Conservation (phyloP, 1,140 invertebrate genomes). For the Plodia interpunctella region DNA sequence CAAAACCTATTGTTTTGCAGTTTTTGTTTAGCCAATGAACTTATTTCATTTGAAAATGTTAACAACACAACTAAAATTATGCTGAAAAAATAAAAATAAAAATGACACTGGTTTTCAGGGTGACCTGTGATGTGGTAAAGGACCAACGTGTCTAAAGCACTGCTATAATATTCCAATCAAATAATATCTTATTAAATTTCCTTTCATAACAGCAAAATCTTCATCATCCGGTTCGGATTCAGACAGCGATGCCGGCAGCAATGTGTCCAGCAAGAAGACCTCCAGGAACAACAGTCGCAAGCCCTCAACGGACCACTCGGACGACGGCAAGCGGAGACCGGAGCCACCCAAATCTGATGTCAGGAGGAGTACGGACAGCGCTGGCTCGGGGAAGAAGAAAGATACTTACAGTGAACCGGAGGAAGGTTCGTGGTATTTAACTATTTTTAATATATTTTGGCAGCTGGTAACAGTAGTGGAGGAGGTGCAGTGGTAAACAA, state of each 20-base stretch:
- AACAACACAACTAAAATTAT: no score
- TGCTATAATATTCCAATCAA: no score
- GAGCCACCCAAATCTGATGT: slow-evolving; percentile 67
- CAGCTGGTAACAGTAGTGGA: no score
- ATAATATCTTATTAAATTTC: slow-evolving; percentile 15
- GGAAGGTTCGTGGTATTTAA: slow-evolving; percentile 74
- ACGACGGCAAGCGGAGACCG: slow-evolving; percentile 46
- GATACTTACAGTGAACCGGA: slow-evolving; percentile 83
- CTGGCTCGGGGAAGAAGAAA: slow-evolving; percentile 73
- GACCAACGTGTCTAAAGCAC: no score
- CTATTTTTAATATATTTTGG: no score
- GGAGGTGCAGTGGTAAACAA: no score
- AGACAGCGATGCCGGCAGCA: slow-evolving; percentile 56
- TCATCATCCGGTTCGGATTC: slow-evolving; percentile 77
- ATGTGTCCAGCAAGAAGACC: slow-evolving; percentile 50
- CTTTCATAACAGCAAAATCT: slow-evolving; percentile 57
- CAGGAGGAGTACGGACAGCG: slow-evolving; percentile 49
- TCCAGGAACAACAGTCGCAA: slow-evolving; percentile 46
- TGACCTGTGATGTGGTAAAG: no score
- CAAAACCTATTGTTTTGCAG: no score
- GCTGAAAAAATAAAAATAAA: no score
- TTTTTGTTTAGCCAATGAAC: no score
- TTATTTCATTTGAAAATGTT: no score
- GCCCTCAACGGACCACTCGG: slow-evolving; percentile 56
- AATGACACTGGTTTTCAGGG: no score